These are phyloP conservation scores for Meloidogyne hapla DNA, from an alignment of 1,140 invertebrate genomes.

Conservation along the genomic window DNA sequence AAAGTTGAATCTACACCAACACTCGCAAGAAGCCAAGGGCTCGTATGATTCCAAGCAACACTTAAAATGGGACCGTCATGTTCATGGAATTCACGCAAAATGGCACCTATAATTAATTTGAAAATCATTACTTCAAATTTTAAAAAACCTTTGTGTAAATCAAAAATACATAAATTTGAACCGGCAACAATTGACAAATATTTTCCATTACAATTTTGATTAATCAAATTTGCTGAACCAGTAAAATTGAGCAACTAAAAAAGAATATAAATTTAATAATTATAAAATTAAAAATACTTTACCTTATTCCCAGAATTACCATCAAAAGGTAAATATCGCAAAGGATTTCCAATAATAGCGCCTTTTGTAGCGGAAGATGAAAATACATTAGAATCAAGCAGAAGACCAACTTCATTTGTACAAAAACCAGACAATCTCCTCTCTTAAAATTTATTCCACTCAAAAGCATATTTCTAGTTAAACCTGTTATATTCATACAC, in stretches of 20 bases:
- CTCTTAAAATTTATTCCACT: background rate
- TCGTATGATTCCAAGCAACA: slow-evolving; percentile 35
- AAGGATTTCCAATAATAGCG: slow-evolving; percentile 13
- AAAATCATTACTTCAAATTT: background rate
- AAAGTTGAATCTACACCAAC: slow-evolving; percentile 26
- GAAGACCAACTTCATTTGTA: slow-evolving; percentile 15
- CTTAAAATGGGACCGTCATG: slow-evolving; percentile 25
- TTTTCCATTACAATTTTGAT: slow-evolving; percentile 20
- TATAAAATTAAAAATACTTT: no score
- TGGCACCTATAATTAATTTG: background rate
- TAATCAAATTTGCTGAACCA: slow-evolving; percentile 11
- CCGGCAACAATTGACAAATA: slow-evolving; percentile 24
- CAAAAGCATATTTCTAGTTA: no score
- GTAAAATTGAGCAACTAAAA: background rate
- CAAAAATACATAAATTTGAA: slow-evolving; percentile 22
- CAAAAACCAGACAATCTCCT: slow-evolving; percentile 8
- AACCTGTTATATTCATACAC: slow-evolving; percentile 7
- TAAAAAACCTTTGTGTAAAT: slow-evolving; percentile 30
- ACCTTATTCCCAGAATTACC: background rate
- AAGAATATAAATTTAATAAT: background rate
- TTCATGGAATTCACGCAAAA: slow-evolving; percentile 33
- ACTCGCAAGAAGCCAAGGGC: slow-evolving; percentile 27
- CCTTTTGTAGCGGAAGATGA: background rate
- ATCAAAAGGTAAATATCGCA: slow-evolving; percentile 14
- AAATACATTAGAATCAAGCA: background rate